phyloP scores from a whole-genome alignment of 2,888 invertebrate species.

The Chrysolina americana region DNA sequence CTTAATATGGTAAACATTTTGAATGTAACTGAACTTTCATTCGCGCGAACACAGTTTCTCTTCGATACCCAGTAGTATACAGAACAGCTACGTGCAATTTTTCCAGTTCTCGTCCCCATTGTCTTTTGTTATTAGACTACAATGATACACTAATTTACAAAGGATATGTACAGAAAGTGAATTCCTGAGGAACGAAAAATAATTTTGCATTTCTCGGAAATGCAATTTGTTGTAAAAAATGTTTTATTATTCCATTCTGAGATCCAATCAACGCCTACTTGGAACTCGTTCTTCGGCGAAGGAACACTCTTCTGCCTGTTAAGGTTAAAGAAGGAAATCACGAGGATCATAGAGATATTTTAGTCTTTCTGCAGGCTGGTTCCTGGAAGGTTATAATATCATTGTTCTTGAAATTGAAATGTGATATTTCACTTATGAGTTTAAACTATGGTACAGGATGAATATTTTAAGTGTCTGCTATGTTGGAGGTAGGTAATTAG shows the following conservation, averaged over 20 bases:
- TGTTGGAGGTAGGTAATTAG: not conserved
- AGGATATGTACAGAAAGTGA: constrained; percentile 8
- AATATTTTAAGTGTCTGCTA: not conserved
- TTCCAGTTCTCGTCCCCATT: constrained; percentile 11
- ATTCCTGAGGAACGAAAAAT: constrained; percentile 23
- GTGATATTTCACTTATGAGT: constrained; percentile 17
- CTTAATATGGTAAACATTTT: constrained; percentile 44
- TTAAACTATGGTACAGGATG: not conserved
- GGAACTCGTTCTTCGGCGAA: constrained; percentile 34
- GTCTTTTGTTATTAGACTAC: not conserved
- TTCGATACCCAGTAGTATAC: constrained; percentile 22
- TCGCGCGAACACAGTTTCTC: constrained; percentile 44
- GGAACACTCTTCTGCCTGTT: constrained; percentile 25
- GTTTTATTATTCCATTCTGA: constrained; percentile 32
- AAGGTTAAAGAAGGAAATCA: constrained; percentile 25
- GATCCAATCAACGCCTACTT: constrained; percentile 31
- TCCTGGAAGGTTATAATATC: constrained; percentile 27
- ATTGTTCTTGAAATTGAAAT: constrained; percentile 23
- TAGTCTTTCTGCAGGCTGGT: constrained; percentile 19
- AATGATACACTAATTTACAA: constrained; percentile 16
- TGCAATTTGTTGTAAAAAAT: constrained; percentile 27
- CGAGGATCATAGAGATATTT: constrained; percentile 25
- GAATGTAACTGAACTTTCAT: constrained; percentile 44
- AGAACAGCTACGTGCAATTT: constrained; percentile 16
- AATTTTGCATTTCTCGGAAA: constrained; percentile 26